Conservation (phyloP, 1,140 invertebrate species). For the Wiebesia pumilae region DNA sequence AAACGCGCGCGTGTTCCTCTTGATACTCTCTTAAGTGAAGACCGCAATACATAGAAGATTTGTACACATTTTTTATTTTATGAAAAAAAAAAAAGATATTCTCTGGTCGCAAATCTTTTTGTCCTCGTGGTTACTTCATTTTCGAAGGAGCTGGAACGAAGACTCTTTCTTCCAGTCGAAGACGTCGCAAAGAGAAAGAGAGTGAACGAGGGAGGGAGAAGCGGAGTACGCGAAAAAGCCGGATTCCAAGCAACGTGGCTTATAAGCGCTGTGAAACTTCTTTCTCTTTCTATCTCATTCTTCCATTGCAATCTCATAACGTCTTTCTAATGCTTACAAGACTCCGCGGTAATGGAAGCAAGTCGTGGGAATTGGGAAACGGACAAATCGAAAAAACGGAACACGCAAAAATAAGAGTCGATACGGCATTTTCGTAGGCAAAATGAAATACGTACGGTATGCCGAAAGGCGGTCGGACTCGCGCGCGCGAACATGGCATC, state of each 20-base stretch:
- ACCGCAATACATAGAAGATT: not conserved
- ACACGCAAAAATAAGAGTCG: not conserved
- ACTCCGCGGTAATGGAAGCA: not conserved
- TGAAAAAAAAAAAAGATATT: not conserved
- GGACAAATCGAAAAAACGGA: not conserved
- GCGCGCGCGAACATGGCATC: conserved; percentile 72
- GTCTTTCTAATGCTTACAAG: not conserved
- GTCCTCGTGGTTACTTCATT: not conserved
- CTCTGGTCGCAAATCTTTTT: no score
- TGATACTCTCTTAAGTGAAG: not conserved
- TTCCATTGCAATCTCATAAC: not conserved
- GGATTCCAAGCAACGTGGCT: conserved; percentile 64
- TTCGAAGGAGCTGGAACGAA: not conserved
- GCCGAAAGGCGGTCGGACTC: conserved; percentile 53
- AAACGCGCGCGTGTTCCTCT: conserved; percentile 31
- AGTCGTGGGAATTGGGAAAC: not conserved
- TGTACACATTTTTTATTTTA: conserved; percentile 30
- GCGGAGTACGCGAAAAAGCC: conserved; percentile 45
- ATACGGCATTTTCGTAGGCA: not conserved
- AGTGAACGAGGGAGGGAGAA: not conserved
- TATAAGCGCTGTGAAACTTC: conserved; percentile 43
- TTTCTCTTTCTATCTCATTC: conserved; percentile 22
- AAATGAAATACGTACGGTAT: not conserved
- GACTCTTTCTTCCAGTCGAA: not conserved
- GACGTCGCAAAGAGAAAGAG: not conserved